These are phyloP conservation scores for Chrysodeixis includens DNA, from an alignment of 2,888 invertebrate genomes.

Conservation along the genomic window DNA sequence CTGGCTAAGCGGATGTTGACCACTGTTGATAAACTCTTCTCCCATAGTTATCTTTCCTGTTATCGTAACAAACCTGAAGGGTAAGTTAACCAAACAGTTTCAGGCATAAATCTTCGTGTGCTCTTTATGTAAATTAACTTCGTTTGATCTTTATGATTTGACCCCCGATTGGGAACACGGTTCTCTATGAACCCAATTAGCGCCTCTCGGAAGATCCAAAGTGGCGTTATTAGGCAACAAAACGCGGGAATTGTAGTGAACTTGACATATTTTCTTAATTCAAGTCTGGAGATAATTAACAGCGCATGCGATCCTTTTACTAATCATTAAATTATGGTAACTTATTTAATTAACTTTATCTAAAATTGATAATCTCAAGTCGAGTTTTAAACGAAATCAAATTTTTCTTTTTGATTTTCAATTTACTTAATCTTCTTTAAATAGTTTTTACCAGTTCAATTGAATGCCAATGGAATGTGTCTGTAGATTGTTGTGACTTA, in stretches of 20 bases:
- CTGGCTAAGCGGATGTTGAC: constrained; percentile 37
- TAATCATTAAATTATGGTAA: constrained; percentile 19
- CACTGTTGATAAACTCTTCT: constrained; percentile 47
- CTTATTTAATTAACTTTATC: constrained; percentile 4
- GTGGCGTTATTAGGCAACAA: constrained; percentile 15
- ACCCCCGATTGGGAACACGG: constrained; percentile 56
- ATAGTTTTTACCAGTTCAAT: constrained; percentile 17
- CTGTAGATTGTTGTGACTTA: constrained; percentile 12
- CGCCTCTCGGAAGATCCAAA: constrained; percentile 36
- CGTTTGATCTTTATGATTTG: constrained; percentile 64
- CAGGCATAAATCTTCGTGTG: constrained; percentile 27
- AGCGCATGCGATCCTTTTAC: neutral
- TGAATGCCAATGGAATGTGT: constrained; percentile 14
- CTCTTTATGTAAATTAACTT: constrained; percentile 52
- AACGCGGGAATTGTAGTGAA: constrained; percentile 30
- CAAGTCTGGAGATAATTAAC: constrained; percentile 24
- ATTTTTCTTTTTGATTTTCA: constrained; percentile 24
- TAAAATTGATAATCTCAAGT: neutral
- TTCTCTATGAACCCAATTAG: constrained; percentile 56
- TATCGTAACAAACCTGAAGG: constrained; percentile 22
- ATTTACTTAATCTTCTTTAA: constrained; percentile 27
- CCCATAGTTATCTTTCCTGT: constrained; percentile 30
- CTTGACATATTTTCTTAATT: constrained; percentile 38
- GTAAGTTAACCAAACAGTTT: constrained; percentile 3
- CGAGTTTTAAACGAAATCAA: constrained; percentile 28